phyloP scores from a whole-genome alignment of 2,113 vertebrate genomes.

The Dicentrarchus labrax region DNA sequence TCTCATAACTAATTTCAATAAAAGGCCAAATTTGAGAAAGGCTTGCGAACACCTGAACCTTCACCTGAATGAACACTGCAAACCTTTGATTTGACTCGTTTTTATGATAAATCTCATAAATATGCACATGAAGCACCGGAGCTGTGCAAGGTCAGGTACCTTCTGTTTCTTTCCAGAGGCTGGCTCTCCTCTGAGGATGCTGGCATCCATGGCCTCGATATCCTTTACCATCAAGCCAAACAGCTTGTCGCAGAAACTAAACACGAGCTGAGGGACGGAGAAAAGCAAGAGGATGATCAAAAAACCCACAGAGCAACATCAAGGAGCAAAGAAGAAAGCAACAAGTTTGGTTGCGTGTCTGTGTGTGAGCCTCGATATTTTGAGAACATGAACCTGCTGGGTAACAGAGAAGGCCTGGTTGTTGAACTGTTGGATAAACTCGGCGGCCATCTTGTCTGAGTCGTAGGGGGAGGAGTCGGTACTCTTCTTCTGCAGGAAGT shows the following conservation, averaged over 20 bases:
- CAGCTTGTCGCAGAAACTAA: slow-evolving; percentile 96
- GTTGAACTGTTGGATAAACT: slow-evolving; percentile 99
- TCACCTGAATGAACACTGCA: not conserved
- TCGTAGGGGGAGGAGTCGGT: slow-evolving; percentile 96
- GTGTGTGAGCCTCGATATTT: not conserved
- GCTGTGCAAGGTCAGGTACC: slow-evolving; percentile 77
- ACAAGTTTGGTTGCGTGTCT: not conserved
- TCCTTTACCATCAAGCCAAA: slow-evolving; percentile 95
- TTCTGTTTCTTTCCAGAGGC: slow-evolving; percentile 92
- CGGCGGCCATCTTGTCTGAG: slow-evolving; percentile 96
- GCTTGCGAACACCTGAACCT: not conserved
- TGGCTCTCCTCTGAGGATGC: slow-evolving; percentile 94
- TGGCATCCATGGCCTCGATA: slow-evolving; percentile 97
- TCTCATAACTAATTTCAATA: not conserved
- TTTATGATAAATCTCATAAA: not conserved
- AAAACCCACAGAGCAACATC: not conserved
- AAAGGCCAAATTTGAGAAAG: not conserved
- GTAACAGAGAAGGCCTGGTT: slow-evolving; percentile 94
- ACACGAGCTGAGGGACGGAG: slow-evolving; percentile 89
- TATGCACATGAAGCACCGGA: not conserved
- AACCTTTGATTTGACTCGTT: not conserved
- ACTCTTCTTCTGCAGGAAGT: slow-evolving; percentile 98
- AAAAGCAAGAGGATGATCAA: not conserved
- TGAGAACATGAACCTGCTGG: slow-evolving; percentile 89
- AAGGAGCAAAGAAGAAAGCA: not conserved